Conservation (phyloP, 1,140 invertebrate species). For the Pseudomyrmex flavicornis region DNA sequence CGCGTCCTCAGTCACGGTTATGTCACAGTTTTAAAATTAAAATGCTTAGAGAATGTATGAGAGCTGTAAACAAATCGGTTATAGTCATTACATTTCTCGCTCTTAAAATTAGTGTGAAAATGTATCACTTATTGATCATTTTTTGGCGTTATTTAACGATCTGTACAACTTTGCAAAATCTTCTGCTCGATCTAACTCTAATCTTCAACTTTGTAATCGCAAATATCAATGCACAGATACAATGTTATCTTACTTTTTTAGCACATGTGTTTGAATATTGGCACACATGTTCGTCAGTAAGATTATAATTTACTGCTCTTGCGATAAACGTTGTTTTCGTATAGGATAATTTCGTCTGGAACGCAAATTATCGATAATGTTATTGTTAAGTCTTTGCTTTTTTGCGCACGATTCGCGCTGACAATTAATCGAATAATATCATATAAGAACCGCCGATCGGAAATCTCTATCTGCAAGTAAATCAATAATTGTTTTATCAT, state of each 20-base stretch:
- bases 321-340: not conserved
- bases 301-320: not conserved
- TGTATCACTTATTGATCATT: too few relatives aligned
- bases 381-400: too few relatives aligned
- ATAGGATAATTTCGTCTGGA: not conserved
- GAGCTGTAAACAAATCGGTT: not conserved
- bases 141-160: not conserved
- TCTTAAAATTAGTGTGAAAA: not conserved
- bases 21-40: conserved; percentile 47
- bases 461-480: too few relatives aligned
- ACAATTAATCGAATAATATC: too few relatives aligned
- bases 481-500: too few relatives aligned
- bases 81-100: not conserved
- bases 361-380: not conserved
- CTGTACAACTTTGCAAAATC: not conserved
- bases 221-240: conserved; percentile 20
- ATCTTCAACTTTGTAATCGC: not conserved
- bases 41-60: not conserved
- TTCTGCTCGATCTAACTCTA: not conserved
- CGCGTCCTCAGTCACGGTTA: not conserved
- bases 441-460: too few relatives aligned
- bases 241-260: conserved; percentile 23
- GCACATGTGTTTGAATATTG: conserved; percentile 33
- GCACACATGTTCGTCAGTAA: conserved; percentile 1
- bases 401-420: too few relatives aligned